These are phyloP conservation scores for Phalacrocorax brasilianus DNA, from an alignment of 2,113 vertebrate genomes.

Conservation along the genomic window DNA sequence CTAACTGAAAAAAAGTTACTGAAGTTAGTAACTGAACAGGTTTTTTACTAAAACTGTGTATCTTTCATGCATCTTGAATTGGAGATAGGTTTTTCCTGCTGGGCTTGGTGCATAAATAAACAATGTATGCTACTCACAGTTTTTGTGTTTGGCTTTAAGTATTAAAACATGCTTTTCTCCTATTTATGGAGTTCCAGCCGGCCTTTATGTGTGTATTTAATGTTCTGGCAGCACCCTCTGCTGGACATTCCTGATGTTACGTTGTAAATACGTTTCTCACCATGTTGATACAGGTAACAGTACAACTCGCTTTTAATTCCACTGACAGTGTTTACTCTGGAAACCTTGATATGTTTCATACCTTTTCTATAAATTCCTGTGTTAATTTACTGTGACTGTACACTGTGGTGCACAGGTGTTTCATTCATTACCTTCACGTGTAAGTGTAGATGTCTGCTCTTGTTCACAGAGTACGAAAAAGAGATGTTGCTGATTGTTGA, in stretches of 20 bases:
- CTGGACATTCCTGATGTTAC: not conserved
- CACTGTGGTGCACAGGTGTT: not conserved
- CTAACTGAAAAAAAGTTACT: not conserved
- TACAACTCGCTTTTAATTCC: not conserved
- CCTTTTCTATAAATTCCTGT: not conserved
- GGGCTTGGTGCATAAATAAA: not conserved
- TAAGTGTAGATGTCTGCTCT: not conserved
- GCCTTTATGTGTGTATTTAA: not conserved
- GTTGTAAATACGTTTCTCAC: rapidly evolving
- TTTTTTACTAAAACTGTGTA: not conserved
- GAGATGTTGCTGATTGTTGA: not conserved
- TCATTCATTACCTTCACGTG: not conserved
- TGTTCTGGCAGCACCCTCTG: slow-evolving; percentile 37
- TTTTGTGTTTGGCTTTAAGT: not conserved
- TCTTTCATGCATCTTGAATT: not conserved
- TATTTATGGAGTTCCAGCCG: rapidly evolving
- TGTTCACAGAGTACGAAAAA: not conserved
- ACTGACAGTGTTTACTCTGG: not conserved
- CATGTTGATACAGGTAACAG: rapidly evolving
- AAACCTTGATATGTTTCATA: not conserved
- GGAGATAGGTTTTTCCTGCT: not conserved
- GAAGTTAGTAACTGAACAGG: not conserved
- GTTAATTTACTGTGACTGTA: not conserved
- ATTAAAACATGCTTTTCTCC: not conserved
- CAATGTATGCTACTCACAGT: not conserved